Conservation (phyloP, 2,888 invertebrate species). For the Standfussiana lucernea region DNA sequence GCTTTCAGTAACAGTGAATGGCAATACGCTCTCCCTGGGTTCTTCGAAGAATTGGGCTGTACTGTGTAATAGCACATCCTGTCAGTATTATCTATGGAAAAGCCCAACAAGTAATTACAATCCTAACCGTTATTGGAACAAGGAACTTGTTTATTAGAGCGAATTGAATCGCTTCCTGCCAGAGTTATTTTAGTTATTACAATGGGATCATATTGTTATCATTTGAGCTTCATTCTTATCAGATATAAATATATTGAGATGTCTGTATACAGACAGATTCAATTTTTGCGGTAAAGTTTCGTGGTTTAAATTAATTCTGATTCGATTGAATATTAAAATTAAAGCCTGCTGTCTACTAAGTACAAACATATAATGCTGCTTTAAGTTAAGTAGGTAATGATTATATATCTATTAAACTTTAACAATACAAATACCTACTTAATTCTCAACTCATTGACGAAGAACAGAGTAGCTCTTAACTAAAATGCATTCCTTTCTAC, state of each 20-base stretch:
- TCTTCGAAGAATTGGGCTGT: background rate
- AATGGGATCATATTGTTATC: background rate
- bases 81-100: background rate
- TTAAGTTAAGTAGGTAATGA: too few relatives aligned
- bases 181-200: conserved; percentile 12
- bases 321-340: conserved; percentile 1
- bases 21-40: background rate
- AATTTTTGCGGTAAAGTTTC: background rate
- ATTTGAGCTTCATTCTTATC: conserved; percentile 11
- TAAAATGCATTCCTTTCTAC: background rate
- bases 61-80: background rate
- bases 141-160: conserved; percentile 42
- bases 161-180: conserved; percentile 27
- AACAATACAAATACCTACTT: too few relatives aligned
- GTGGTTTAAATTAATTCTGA: background rate
- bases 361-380: background rate
- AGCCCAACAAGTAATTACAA: conserved; percentile 26
- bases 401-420: too few relatives aligned
- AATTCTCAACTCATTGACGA: too few relatives aligned
- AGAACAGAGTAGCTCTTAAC: background rate
- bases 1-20: background rate
- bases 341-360: background rate
- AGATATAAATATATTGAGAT: background rate
- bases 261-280: background rate
- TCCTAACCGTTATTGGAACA: background rate